A percentile compares a stretch with the other conserved stretches of the same genome.
Conservation (phyloP, 2,113 vertebrate genomes). For the Diphyllodes magnificus region DNA sequence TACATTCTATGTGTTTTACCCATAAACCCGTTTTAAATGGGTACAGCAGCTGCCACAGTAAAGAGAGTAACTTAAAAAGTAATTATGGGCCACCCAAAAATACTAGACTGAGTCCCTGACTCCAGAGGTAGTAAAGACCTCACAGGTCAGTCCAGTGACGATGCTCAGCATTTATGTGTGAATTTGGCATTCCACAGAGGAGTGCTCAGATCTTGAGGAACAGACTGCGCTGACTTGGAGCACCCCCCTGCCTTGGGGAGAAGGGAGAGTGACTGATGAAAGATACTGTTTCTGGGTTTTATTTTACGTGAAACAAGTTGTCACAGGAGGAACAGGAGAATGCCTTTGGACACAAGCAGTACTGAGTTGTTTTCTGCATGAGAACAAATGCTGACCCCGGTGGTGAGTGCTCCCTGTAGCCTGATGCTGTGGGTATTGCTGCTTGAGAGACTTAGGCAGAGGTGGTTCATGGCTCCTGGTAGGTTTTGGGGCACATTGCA, state of each 20-base stretch:
- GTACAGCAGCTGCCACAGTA: neutral
- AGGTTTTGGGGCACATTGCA: neutral
- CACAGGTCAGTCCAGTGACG: neutral
- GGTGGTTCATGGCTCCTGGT: neutral
- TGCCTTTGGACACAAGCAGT: neutral
- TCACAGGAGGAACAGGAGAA: neutral
- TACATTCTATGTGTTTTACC: neutral
- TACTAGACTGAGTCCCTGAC: neutral
- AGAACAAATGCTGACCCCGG: neutral
- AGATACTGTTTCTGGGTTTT: neutral
- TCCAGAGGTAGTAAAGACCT: slow-evolving; percentile 15
- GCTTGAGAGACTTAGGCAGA: neutral
- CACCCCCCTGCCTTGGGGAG: neutral
- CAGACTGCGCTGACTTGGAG: neutral
- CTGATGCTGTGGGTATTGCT: neutral
- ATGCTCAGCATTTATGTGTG: neutral
- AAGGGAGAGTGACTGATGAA: neutral
- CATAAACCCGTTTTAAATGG: neutral
- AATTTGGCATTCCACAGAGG: slow-evolving; percentile 22
- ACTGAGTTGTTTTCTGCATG: neutral
- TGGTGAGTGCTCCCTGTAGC: neutral
- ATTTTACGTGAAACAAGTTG: neutral
- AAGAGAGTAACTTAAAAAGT: neutral
- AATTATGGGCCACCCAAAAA: neutral
- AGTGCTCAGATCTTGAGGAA: neutral